Evolutionary conservation across 2,888 invertebrate species (phyloP).

Genomic region (Coecobrya sp.): DNA sequence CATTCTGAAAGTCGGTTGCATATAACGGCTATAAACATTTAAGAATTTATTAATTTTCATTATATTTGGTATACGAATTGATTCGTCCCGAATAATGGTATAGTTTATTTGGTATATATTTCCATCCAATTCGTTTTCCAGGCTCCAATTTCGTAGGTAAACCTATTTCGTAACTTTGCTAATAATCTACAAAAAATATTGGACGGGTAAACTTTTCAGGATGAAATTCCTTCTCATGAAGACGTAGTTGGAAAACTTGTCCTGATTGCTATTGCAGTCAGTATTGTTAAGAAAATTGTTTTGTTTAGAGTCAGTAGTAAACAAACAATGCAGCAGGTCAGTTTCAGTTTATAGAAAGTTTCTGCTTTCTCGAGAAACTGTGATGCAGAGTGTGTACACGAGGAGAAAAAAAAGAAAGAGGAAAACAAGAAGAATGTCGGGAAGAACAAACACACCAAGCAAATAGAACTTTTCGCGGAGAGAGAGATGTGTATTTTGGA

Average conservation of each 20-base stretch:
- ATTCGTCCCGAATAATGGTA: not conserved
- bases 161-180: not conserved
- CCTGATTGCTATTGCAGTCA: no score
- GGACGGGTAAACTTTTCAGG: no score
- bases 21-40: not conserved
- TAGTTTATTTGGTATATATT: no score
- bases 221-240: no score
- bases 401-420: not conserved
- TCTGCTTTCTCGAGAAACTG: not conserved
- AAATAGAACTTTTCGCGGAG: not conserved
- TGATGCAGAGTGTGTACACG: not conserved
- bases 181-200: no score
- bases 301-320: not conserved
- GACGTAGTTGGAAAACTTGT: no score
- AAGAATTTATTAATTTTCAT: not conserved
- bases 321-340: not conserved
- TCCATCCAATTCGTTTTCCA: no score
- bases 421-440: not conserved
- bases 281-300: no score
- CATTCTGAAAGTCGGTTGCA: not conserved
- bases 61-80: not conserved
- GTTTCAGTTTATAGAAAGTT: not conserved
- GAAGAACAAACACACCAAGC: not conserved
- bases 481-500: not conserved
- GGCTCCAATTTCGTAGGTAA: not conserved